Percentiles rank a stretch among this genome's conserved stretches.
Evolutionary conservation across 2,113 vertebrate genomes (phyloP).

Genomic region (Peucedramus taeniatus): DNA sequence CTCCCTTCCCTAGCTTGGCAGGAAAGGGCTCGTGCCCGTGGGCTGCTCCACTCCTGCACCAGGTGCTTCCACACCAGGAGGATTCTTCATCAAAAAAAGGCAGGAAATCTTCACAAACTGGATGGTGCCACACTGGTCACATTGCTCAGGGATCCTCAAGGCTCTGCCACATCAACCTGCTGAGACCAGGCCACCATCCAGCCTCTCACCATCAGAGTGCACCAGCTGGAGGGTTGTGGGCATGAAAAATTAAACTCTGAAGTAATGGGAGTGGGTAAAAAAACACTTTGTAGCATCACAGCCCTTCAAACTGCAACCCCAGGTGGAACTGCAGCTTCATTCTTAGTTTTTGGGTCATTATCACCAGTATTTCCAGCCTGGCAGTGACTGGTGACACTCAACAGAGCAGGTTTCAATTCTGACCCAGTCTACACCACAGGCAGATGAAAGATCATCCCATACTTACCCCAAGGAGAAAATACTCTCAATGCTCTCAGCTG

Average conservation of each 20-base stretch:
- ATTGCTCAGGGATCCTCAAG: not conserved
- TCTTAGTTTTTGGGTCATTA: not conserved
- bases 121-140: fast-evolving
- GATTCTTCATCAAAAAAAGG: not conserved
- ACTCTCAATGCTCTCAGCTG: not conserved
- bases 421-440: not conserved
- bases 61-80: not conserved
- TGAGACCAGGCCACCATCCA: not conserved
- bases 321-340: not conserved
- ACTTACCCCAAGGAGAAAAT: not conserved
- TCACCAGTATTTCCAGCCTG: not conserved
- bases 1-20: not conserved
- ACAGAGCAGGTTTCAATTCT: not conserved
- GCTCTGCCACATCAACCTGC: not conserved
- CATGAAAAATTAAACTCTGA: not conserved
- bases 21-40: not conserved
- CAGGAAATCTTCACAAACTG: not conserved
- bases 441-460: not conserved
- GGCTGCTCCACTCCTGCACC: not conserved
- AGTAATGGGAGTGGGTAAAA: not conserved
- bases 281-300: fast-evolving
- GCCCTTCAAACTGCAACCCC: not conserved
- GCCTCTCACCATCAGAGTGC: not conserved
- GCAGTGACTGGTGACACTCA: not conserved
- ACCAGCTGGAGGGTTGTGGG: not conserved